Percentiles rank a stretch among this genome's conserved stretches.
Evolutionary conservation across 1,140 invertebrate genomes (phyloP).

Genomic region (Lanistes nyassanus): DNA sequence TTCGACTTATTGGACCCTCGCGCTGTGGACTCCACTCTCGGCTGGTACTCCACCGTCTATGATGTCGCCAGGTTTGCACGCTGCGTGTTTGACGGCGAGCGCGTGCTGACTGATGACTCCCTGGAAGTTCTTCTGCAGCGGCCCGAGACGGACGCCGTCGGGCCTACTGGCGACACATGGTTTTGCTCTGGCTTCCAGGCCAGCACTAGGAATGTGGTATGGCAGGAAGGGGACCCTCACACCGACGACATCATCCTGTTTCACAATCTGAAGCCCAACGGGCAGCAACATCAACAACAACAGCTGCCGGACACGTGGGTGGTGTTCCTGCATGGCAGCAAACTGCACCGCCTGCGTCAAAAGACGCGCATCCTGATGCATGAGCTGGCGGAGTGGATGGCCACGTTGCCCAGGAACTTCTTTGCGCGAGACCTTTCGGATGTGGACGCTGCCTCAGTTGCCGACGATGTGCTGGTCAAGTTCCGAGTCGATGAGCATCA

Average conservation of each 20-base stretch:
- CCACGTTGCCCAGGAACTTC: conserved; percentile 17
- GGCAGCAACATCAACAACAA: not conserved
- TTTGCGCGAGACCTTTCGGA: conserved; percentile 52
- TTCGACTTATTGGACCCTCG: conserved; percentile 39
- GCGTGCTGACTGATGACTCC: conserved; percentile 42
- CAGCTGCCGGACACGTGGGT: conserved; percentile 41
- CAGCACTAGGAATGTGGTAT: conserved; percentile 44
- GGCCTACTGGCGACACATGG: conserved; percentile 41
- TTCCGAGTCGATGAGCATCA: conserved; percentile 52
- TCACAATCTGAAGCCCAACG: conserved; percentile 36
- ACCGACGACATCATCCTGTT: conserved; percentile 53
- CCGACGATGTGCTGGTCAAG: conserved; percentile 34
- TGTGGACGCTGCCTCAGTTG: conserved; percentile 18
- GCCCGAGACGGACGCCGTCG: conserved; percentile 30
- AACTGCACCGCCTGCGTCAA: conserved; percentile 42
- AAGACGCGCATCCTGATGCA: conserved; percentile 42
- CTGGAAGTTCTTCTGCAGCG: conserved; percentile 35
- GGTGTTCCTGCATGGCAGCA: conserved; percentile 41
- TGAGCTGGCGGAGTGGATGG: conserved; percentile 30
- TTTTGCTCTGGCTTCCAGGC: conserved; percentile 48
- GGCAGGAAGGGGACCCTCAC: conserved; percentile 51
- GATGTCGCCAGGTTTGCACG: conserved; percentile 54
- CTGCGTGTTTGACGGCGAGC: conserved; percentile 37
- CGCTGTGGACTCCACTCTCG: conserved; percentile 51
- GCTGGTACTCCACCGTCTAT: conserved; percentile 59